Base-by-base conservation (phyloP, 2,113 vertebrate genomes). In the Alaudala cheleensis region DNA sequence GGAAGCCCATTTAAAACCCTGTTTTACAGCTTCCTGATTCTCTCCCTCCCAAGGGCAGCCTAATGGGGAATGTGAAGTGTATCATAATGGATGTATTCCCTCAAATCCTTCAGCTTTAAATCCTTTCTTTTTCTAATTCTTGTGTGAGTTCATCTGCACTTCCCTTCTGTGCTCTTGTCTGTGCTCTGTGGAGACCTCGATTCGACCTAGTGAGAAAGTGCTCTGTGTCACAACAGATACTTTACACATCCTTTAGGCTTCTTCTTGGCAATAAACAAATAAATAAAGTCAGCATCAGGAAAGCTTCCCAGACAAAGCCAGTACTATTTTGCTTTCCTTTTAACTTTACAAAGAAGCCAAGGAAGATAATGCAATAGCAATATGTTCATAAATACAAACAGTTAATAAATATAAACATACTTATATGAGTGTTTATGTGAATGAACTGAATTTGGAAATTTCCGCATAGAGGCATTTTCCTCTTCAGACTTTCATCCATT, bases 341-440 rank as follows among this genome's bases (percentile, higher is more conserved):
- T 65, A 87, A 74, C 81, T 94, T 96, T 85, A 89, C 56, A 79
- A 94, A 94, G 94, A 94, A 96, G 90, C 67, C 72, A 91, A 92
- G 85, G 80, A 95, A 88, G 81, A 86, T 74, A 96, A 91, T 87
- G 60, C 62, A 95, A 66, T 49, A 42, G 12, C 72, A 81, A 34
- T 56, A 78, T 33, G 11, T 95, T 97, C 86, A 51, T 84, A 88
- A 96, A 96, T 91, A 94, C 44, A 94, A 95, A 90, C 81, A 0
- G 3, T 53, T 74, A 31, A 66, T 67, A 86, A 77, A 51, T 45
- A 53, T 80, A 73, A 85, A 42, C 7, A 10, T 57, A 24, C 33
- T 85, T 64, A 47, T 44, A 61, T 54, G 61, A 33, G 9, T 28
- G 8, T 56, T 95, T 89, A 65, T 5, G 4, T 65, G 49, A 65